Evolutionary conservation across 30 jellyfish, hydroid and myxozoan genomes (phyloP).

Genomic region (Turritopsis rubra): DNA sequence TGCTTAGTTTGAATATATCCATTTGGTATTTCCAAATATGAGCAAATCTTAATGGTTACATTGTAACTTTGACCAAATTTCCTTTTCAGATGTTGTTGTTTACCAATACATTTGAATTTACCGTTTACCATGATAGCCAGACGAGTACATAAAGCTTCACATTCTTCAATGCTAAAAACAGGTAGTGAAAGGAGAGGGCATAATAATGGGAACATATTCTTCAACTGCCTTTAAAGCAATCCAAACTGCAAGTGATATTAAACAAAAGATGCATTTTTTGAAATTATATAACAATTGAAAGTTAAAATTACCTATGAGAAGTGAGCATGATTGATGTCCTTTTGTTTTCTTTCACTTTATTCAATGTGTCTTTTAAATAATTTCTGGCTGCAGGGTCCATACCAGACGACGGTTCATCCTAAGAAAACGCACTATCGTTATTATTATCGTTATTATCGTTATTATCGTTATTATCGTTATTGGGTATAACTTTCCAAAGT

Average conservation of each 20-base stretch:
- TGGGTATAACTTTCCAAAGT: neutral
- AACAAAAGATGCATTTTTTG: no score
- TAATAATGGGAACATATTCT: no score
- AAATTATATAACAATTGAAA: no score
- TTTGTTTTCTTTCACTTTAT: slow-evolving; percentile 37
- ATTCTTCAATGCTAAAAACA: slow-evolving; percentile 85
- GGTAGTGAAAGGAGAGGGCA: neutral
- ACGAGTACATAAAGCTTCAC: slow-evolving; percentile 96
- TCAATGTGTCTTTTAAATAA: slow-evolving; percentile 78
- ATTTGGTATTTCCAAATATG: neutral
- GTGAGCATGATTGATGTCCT: slow-evolving; percentile 90
- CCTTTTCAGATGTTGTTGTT: slow-evolving; percentile 83
- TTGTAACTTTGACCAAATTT: slow-evolving; percentile 75
- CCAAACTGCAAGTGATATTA: no score
- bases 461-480: neutral
- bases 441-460: no score
- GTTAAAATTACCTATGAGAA: slow-evolving; percentile 84
- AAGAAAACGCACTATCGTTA: no score
- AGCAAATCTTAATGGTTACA: slow-evolving; percentile 34
- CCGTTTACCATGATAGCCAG: slow-evolving; percentile 95
- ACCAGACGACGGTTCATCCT: slow-evolving; percentile 99
- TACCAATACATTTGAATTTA: slow-evolving; percentile 83
- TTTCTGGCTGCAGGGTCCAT: slow-evolving; percentile 96
- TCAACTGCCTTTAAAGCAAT: no score
- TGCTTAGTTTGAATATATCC: neutral